Evolutionary conservation across 1,140 invertebrate genomes (phyloP).

Genomic region (Aphelenchoides fujianensis): DNA sequence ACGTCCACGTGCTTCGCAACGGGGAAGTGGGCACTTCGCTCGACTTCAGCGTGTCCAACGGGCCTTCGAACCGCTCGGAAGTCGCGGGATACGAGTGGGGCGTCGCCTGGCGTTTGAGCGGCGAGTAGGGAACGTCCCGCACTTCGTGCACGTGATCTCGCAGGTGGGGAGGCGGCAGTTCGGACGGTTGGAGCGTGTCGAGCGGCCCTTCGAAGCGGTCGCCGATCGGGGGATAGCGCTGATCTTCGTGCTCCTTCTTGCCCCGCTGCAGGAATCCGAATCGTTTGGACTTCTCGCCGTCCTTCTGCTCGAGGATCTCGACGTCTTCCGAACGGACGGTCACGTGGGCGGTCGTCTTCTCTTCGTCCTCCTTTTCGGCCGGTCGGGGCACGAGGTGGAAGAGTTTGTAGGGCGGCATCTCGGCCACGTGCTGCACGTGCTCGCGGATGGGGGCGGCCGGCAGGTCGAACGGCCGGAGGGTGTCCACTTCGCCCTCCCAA

Average conservation of each 20-base stretch:
- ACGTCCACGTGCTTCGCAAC: neutral
- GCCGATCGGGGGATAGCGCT: neutral
- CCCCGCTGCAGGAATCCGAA: neutral
- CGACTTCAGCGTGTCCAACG: neutral
- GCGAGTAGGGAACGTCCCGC: neutral
- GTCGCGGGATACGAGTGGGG: neutral
- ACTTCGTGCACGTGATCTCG: neutral
- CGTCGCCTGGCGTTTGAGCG: neutral
- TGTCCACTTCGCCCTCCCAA: neutral
- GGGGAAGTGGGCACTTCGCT: neutral
- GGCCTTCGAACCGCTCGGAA: neutral
- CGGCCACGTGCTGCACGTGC: neutral
- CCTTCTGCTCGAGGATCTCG: neutral
- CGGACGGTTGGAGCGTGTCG: neutral
- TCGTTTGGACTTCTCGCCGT: neutral
- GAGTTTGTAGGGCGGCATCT: neutral
- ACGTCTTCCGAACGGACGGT: neutral
- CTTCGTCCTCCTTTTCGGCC: neutral
- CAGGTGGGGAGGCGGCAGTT: neutral
- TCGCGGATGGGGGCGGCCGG: neutral
- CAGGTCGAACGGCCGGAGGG: neutral
- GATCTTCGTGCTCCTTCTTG: neutral
- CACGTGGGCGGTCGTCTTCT: neutral
- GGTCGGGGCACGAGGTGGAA: too few species aligned
- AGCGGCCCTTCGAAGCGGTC: conserved; percentile 31